phyloP scores from a whole-genome alignment of 1,140 invertebrate species.

The Arctopsyche grandis region DNA sequence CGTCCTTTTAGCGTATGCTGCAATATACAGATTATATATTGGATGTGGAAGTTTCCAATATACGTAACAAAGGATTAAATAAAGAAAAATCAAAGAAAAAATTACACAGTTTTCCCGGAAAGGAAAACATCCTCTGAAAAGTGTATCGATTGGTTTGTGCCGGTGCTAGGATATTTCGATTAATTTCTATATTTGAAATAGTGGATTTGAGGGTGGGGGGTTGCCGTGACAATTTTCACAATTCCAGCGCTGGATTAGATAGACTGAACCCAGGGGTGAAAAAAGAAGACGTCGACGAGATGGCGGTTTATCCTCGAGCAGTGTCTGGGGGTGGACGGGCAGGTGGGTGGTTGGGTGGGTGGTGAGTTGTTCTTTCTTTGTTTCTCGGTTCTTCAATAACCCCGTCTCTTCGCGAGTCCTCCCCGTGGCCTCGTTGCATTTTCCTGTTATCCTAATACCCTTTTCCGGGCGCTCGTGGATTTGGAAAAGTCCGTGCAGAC shows the following conservation, averaged over 20 bases:
- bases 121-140: too few relatives aligned
- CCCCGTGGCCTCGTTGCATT: slow-evolving; percentile 47
- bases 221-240: not conserved
- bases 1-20: too few relatives aligned
- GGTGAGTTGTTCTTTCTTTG: slow-evolving; percentile 44
- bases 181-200: not conserved
- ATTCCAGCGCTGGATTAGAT: slow-evolving; percentile 1
- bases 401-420: slow-evolving; percentile 15
- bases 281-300: not conserved
- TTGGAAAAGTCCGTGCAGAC: slow-evolving; percentile 31
- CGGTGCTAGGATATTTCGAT: too few relatives aligned
- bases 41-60: too few relatives aligned
- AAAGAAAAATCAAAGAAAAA: too few relatives aligned
- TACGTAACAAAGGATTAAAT: too few relatives aligned
- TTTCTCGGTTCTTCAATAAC: slow-evolving; percentile 40
- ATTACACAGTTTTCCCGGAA: too few relatives aligned
- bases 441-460: slow-evolving; percentile 49
- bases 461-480: slow-evolving; percentile 38
- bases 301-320: not conserved
- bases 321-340: not conserved
- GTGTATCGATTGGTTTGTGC: too few relatives aligned
- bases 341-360: not conserved
- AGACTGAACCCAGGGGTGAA: not conserved
- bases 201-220: not conserved
- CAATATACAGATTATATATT: too few relatives aligned